A percentile compares a stretch with the other conserved stretches of the same genome.
Conservation (phyloP, 2,113 vertebrate genomes). For the Potamarius usumacintae region DNA sequence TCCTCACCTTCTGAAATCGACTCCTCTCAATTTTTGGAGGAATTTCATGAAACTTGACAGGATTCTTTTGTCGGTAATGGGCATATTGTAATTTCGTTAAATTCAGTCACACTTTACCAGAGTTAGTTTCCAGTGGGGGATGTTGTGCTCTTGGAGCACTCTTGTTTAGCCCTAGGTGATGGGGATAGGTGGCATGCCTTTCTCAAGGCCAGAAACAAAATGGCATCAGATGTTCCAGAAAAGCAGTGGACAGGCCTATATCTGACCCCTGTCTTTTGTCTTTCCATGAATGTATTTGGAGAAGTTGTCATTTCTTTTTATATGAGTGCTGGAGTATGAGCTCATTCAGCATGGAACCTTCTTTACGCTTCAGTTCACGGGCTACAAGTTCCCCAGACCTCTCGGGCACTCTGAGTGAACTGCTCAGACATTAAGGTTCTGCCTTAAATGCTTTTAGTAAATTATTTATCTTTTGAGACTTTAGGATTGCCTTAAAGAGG, state of each 20-base stretch:
- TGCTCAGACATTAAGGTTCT: background rate
- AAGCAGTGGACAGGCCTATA: background rate
- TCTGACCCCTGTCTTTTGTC: background rate
- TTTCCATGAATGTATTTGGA: background rate
- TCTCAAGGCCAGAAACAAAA: slow-evolving; percentile 15
- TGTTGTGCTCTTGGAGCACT: background rate
- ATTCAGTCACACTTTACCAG: too few relatives aligned
- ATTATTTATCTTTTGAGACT: background rate
- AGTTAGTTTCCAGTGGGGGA: background rate
- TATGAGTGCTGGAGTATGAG: background rate
- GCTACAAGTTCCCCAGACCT: background rate
- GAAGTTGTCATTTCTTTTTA: background rate
- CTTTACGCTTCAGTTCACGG: background rate
- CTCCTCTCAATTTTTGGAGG: too few relatives aligned
- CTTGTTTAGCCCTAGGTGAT: background rate
- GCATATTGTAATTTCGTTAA: too few relatives aligned
- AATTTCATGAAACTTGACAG: too few relatives aligned
- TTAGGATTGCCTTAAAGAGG: background rate
- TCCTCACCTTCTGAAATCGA: too few relatives aligned
- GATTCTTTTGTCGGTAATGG: too few relatives aligned
- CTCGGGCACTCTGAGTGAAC: background rate
- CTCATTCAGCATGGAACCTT: background rate
- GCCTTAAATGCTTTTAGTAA: background rate
- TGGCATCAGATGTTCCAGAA: slow-evolving; percentile 36
- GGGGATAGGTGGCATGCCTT: background rate